phyloP scores from a whole-genome alignment of 2,888 invertebrate species.

The Hemistola chrysoprasaria region DNA sequence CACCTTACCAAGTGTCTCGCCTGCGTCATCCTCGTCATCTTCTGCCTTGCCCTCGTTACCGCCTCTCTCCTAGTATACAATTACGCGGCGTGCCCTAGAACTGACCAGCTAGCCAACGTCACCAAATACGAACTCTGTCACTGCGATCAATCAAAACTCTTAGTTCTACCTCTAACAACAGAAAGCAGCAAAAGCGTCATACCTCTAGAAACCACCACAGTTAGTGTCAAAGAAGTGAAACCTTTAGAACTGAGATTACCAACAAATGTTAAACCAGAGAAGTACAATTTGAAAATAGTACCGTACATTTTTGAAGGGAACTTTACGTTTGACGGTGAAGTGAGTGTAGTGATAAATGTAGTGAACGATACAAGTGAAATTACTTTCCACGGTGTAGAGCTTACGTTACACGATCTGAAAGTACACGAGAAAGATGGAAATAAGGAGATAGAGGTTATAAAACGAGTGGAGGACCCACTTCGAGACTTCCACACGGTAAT shows the following conservation, averaged over 20 bases:
- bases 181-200: constrained; percentile 62
- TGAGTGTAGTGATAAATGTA: constrained; percentile 84
- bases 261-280: constrained; percentile 84
- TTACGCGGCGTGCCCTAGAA: constrained; percentile 85
- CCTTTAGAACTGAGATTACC: constrained; percentile 86
- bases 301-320: constrained; percentile 89
- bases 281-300: constrained; percentile 86
- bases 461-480: constrained; percentile 78
- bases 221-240: constrained; percentile 34
- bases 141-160: constrained; percentile 66
- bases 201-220: constrained; percentile 56
- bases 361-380: constrained; percentile 84
- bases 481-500: constrained; percentile 87
- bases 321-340: constrained; percentile 89
- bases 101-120: constrained; percentile 67
- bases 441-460: constrained; percentile 50
- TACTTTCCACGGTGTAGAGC: constrained; percentile 88
- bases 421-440: constrained; percentile 70
- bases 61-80: constrained; percentile 90
- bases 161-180: constrained; percentile 66
- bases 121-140: constrained; percentile 71
- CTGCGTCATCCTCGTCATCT: constrained; percentile 83
- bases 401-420: constrained; percentile 83
- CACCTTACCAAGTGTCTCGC: constrained; percentile 85
- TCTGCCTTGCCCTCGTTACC: constrained; percentile 84